Percentiles rank a stretch among this genome's conserved stretches.
Evolutionary conservation across 2,113 vertebrate species (phyloP).

Genomic region (Serinus canaria): DNA sequence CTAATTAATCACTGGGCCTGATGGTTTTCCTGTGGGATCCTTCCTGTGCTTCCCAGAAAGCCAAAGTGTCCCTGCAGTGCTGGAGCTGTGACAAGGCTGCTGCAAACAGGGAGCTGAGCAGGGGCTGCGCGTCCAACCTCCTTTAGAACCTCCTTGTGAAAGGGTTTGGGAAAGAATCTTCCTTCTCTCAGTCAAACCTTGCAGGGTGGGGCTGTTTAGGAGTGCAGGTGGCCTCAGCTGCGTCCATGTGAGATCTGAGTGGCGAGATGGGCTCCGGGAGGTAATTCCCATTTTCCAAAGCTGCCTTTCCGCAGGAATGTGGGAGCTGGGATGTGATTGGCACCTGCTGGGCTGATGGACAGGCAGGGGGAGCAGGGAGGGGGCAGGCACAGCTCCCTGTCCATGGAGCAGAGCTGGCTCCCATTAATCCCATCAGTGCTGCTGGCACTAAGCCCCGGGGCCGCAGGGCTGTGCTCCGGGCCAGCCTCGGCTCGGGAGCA

Average conservation of each 20-base stretch:
- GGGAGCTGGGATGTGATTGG: neutral
- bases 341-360: neutral
- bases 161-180: neutral
- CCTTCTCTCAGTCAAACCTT: neutral
- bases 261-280: neutral
- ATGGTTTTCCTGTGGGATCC: neutral
- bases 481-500: neutral
- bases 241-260: neutral
- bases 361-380: rapidly evolving
- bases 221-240: neutral
- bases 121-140: neutral
- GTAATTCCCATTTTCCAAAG: neutral
- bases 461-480: neutral
- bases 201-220: neutral
- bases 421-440: neutral
- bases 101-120: neutral
- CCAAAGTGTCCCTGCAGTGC: neutral
- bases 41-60: neutral
- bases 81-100: neutral
- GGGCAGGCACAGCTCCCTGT: neutral
- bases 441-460: neutral
- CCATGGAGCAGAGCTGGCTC: neutral
- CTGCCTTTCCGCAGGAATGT: neutral
- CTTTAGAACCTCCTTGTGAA: neutral
- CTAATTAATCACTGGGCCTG: neutral